These are phyloP conservation scores for Gari tellinella DNA, from an alignment of 2,888 invertebrate genomes.

Conservation along the genomic window DNA sequence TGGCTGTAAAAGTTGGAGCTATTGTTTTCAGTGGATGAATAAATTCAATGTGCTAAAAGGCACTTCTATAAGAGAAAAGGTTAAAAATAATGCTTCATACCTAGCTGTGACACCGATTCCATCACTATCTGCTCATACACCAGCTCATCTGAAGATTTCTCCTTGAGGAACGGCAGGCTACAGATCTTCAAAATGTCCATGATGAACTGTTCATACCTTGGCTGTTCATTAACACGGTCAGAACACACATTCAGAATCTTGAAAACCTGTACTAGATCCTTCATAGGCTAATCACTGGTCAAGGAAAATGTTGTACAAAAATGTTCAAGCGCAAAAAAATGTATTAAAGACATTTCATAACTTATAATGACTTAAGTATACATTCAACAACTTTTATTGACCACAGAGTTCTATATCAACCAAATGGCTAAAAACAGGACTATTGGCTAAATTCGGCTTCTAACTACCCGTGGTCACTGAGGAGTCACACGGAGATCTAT, in stretches of 20 bases:
- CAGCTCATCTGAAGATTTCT: slow-evolving; percentile 83
- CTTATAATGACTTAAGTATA: too few relatives aligned
- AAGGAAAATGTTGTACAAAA: slow-evolving; percentile 43
- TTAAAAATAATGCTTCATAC: slow-evolving; percentile 43
- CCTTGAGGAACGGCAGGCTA: slow-evolving; percentile 82
- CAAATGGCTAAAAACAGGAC: too few relatives aligned
- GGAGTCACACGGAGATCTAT: too few relatives aligned
- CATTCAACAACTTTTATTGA: too few relatives aligned
- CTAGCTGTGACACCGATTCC: slow-evolving; percentile 83
- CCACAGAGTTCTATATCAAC: neutral
- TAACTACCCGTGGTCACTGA: too few relatives aligned
- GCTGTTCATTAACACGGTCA: slow-evolving; percentile 79
- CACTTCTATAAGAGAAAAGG: too few relatives aligned
- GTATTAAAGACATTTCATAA: too few relatives aligned
- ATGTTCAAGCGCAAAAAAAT: too few relatives aligned
- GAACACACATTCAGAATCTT: slow-evolving; percentile 83
- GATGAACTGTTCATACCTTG: slow-evolving; percentile 81
- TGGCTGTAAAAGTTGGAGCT: too few relatives aligned
- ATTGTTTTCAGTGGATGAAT: too few relatives aligned
- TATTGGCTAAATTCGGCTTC: too few relatives aligned
- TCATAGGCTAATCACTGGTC: slow-evolving; percentile 79
- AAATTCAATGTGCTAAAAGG: too few relatives aligned
- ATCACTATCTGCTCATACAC: slow-evolving; percentile 82
- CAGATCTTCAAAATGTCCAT: slow-evolving; percentile 80
- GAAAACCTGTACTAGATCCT: slow-evolving; percentile 82